These are phyloP conservation scores for Macrosteles quadrilineatus DNA, from an alignment of 1,140 invertebrate species.

Conservation along the genomic window DNA sequence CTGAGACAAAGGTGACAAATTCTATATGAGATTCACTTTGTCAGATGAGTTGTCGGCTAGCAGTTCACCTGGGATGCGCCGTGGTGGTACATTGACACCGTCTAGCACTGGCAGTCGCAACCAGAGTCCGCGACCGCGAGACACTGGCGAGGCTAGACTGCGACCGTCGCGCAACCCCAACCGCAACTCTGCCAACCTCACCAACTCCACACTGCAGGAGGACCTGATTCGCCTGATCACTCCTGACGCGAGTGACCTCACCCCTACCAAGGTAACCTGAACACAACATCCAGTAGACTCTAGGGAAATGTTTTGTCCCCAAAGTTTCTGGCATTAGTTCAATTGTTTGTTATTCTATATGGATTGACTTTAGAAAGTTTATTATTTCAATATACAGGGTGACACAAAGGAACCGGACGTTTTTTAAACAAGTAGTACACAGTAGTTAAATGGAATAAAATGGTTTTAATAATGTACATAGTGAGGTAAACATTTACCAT, in stretches of 20 bases:
- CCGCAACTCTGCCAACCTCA: conserved; percentile 64
- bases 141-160: conserved; percentile 55
- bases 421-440: too few relatives aligned
- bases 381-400: too few relatives aligned
- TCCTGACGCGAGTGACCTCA: conserved; percentile 67
- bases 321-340: background rate
- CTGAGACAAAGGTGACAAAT: too few relatives aligned
- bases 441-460: too few relatives aligned
- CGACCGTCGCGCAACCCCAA: conserved; percentile 50
- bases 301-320: background rate
- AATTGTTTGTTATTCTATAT: background rate
- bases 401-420: too few relatives aligned
- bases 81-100: conserved; percentile 50
- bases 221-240: conserved; percentile 88
- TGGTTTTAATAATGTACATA: too few relatives aligned
- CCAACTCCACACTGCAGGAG: conserved; percentile 75
- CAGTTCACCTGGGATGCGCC: conserved; percentile 55
- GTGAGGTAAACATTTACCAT: too few relatives aligned
- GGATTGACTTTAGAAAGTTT: background rate
- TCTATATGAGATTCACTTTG: too few relatives aligned
- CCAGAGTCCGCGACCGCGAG: conserved; percentile 60
- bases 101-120: conserved; percentile 58
- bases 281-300: background rate
- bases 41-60: conserved; percentile 62
- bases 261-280: conserved; percentile 25